Evolutionary conservation across 2,888 invertebrate genomes (phyloP).

Genomic region (Charanyca ferruginea): DNA sequence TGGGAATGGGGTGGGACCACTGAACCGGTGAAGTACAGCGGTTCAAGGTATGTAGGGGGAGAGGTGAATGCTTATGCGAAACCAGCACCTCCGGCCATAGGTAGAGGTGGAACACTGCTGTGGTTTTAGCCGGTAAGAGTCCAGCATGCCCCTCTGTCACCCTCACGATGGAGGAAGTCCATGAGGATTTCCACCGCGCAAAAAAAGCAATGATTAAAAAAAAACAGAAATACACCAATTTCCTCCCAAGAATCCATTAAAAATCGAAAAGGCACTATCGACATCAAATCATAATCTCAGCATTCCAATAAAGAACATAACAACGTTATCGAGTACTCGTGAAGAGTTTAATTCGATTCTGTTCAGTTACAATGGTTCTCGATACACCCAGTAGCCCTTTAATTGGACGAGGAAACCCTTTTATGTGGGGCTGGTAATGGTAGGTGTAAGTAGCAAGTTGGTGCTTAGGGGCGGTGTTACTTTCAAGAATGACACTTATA

Average conservation of each 20-base stretch:
- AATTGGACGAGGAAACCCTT: conserved; percentile 59
- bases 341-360: conserved; percentile 74
- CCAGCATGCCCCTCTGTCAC: too few relatives aligned
- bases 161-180: too few relatives aligned
- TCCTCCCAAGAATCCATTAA: conserved; percentile 4
- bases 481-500: conserved; percentile 33
- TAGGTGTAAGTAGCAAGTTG: conserved; percentile 2
- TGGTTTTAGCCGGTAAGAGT: too few relatives aligned
- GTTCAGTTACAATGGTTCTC: conserved; percentile 61
- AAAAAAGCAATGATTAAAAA: too few relatives aligned
- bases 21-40: too few relatives aligned
- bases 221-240: conserved; percentile 9
- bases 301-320: conserved; percentile 69
- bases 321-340: conserved; percentile 69
- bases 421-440: conserved; percentile 37
- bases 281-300: conserved; percentile 56
- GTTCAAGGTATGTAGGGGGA: too few relatives aligned
- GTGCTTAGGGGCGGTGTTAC: neutral
- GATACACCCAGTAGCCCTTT: conserved; percentile 54
- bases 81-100: too few relatives aligned
- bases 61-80: too few relatives aligned
- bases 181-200: too few relatives aligned
- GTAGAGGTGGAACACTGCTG: too few relatives aligned
- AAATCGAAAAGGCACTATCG: conserved; percentile 4
- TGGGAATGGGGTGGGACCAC: too few relatives aligned